Conservation (phyloP, 2,888 invertebrate genomes). For the Hirtodrosophila confusa region DNA sequence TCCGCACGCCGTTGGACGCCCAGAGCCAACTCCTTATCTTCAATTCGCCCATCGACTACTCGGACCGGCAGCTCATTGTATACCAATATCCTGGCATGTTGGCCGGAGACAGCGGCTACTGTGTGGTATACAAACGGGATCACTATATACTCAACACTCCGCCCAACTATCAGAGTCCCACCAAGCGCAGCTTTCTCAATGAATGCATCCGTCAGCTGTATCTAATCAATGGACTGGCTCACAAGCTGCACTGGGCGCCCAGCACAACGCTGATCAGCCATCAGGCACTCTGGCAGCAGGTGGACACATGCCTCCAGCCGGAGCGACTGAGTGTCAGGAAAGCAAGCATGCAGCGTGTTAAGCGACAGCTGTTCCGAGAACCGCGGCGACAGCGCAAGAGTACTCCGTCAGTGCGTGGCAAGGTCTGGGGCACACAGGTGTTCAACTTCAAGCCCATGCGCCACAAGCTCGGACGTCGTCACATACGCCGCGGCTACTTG, state of each 20-base stretch:
- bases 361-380: conserved; percentile 70
- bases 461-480: conserved; percentile 34
- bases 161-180: conserved; percentile 58
- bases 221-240: conserved; percentile 47
- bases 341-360: conserved; percentile 55
- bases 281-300: conserved; percentile 53
- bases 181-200: conserved; percentile 69
- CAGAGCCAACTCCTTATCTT: conserved; percentile 54
- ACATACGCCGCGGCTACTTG: conserved; percentile 61
- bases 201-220: conserved; percentile 72
- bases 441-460: conserved; percentile 56
- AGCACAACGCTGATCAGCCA: conserved; percentile 31
- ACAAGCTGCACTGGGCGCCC: conserved; percentile 48
- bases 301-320: conserved; percentile 59
- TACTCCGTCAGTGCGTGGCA: conserved; percentile 14
- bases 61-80: conserved; percentile 56
- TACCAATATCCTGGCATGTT: conserved; percentile 40
- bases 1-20: conserved; percentile 39
- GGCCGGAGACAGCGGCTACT: conserved; percentile 42
- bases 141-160: conserved; percentile 52
- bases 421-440: conserved; percentile 45
- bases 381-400: conserved; percentile 54
- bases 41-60: conserved; percentile 57
- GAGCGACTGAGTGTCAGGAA: conserved; percentile 6
- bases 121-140: conserved; percentile 65